Evolutionary conservation across 2,888 invertebrate genomes (phyloP), one percentile per base, ranked within the genome.

Genomic region (Drosophila percnosoma): DNA sequence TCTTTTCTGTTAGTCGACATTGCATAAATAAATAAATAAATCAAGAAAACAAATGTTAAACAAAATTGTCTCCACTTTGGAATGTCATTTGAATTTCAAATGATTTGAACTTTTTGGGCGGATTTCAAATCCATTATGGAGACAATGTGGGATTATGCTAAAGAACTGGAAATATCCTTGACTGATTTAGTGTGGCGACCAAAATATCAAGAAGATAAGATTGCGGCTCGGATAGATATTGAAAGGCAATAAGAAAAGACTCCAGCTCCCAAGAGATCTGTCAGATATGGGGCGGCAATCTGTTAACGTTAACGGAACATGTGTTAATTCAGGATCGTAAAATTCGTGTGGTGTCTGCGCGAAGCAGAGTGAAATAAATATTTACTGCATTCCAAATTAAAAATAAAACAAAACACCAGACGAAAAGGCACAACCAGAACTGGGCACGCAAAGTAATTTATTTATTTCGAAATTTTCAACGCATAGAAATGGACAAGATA

Each of bases 311-410:
- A 76, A 71, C 84, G 76, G 75, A 80, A 82, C 81, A 90, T 91
- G 81, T 89, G 82, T 89, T 78, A 83, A 87, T 80, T 78, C 71
- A 74, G 80, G 53, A 80, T 68, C 89, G 83, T 91, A 76, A 84
- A 87, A 80, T 58, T 54, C 51, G 69, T 72, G 81, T 62, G 60
- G 62, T 71, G 65, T 65, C 68, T 49, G 38, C 7, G 40, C 29
- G 53, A 52, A 49, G 18, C 42, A 15, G 48, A 59, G 36, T 75
- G 68, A 67, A 73, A 77, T 74, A 78, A 75, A 84, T 85, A 89
- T 89, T 87, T 78, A 89, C 73, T 71, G 59, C 68, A 77, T 60
- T 69, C 61, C 69, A 80, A 82, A 84, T 80, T 71, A 61, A 68
- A 85, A 83, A 88, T 82, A 79, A 90, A 73, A 82, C 78, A 82